These are phyloP conservation scores for Bucorvus abyssinicus DNA, from an alignment of 2,797 vertebrate species.

Conservation along the genomic window DNA sequence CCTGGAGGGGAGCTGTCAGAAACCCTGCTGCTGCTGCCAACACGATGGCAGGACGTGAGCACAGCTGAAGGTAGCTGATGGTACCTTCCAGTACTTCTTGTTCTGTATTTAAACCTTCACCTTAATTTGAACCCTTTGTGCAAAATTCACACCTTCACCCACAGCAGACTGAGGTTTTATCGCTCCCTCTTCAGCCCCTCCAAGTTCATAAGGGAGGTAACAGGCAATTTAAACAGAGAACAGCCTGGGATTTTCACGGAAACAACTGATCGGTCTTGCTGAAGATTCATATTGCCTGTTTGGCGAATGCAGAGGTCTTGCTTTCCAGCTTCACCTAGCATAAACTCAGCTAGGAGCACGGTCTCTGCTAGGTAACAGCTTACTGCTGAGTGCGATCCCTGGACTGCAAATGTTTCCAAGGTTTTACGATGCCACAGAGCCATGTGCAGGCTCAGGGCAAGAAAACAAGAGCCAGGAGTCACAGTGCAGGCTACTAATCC, in stretches of 20 bases:
- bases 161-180: neutral
- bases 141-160: slow-evolving; percentile 17
- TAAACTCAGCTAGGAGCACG: neutral
- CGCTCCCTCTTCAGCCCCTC: neutral
- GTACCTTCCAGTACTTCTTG: neutral
- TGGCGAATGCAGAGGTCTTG: neutral
- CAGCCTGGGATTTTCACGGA: neutral
- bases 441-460: neutral
- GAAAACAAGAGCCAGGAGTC: slow-evolving; percentile 16
- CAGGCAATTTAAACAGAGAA: slow-evolving; percentile 1
- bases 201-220: neutral
- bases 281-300: neutral
- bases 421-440: neutral
- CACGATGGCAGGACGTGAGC: neutral
- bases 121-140: neutral
- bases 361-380: neutral
- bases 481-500: neutral
- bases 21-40: neutral
- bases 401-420: neutral
- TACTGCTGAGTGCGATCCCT: neutral
- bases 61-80: neutral
- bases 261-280: neutral
- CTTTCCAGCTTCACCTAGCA: neutral
- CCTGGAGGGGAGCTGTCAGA: neutral
- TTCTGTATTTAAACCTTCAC: neutral